These are phyloP conservation scores for Gallinago paraguaiae DNA, from an alignment of 2,113 vertebrate genomes.

Conservation along the genomic window DNA sequence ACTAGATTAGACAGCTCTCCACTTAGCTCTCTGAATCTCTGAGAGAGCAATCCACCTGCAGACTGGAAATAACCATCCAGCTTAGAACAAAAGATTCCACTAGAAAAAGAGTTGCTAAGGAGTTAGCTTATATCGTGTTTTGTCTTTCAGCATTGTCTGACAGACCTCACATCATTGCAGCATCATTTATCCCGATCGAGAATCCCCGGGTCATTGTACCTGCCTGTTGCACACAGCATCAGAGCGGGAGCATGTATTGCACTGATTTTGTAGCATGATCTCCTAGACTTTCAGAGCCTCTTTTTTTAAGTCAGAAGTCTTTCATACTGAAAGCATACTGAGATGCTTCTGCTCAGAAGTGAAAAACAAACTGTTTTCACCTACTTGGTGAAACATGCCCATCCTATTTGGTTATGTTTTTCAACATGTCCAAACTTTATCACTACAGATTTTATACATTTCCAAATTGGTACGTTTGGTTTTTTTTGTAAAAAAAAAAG, in stretches of 20 bases:
- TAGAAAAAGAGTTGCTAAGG: background rate
- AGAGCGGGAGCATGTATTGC: background rate
- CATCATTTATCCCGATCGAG: background rate
- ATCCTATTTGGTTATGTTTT: background rate
- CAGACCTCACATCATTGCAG: background rate
- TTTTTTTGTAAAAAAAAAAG: too few species aligned
- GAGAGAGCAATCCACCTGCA: background rate
- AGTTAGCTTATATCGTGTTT: background rate
- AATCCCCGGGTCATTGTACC: background rate
- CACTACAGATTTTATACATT: background rate
- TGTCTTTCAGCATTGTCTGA: background rate
- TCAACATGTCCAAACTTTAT: background rate
- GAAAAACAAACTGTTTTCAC: background rate
- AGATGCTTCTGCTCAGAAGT: background rate
- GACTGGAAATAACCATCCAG: background rate
- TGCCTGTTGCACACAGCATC: background rate
- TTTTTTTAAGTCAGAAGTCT: background rate
- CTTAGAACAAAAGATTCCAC: background rate
- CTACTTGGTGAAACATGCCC: background rate
- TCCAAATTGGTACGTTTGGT: background rate
- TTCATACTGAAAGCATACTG: background rate
- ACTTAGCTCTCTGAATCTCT: background rate
- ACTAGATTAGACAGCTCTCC: background rate
- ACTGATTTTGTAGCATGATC: background rate
- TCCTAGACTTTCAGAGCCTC: background rate